Percentiles rank a stretch among this genome's conserved stretches.
phyloP scores from a whole-genome alignment of 1,140 invertebrate species.

The Theocolax elegans region DNA sequence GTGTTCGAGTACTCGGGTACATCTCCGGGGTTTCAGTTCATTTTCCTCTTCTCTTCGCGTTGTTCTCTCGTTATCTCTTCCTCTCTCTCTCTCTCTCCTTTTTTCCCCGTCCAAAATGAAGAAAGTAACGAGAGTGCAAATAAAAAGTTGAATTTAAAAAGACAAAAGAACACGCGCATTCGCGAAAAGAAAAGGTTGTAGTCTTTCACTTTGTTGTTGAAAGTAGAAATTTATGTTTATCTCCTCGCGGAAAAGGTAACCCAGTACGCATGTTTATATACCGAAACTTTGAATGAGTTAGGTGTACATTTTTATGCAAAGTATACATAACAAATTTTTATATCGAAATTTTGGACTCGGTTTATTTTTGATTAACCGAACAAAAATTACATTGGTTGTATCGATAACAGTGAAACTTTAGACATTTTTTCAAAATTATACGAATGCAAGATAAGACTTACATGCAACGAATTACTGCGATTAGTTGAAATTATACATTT shows the following conservation, averaged over 20 bases:
- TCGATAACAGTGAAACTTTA: no score
- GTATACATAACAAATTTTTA: no score
- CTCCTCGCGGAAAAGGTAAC: background rate
- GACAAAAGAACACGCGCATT: constrained; percentile 2
- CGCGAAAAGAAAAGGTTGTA: background rate
- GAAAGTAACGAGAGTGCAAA: constrained; percentile 25
- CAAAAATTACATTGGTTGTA: no score
- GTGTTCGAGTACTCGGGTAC: constrained; percentile 11
- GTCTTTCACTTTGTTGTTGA: constrained; percentile 15
- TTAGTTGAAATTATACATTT: no score
- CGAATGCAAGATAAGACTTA: no score
- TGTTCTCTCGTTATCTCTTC: constrained; percentile 3
- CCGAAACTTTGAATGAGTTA: background rate
- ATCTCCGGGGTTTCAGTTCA: constrained; percentile 26
- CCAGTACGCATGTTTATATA: background rate
- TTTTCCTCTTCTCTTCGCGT: constrained; percentile 14
- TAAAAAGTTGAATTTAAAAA: constrained; percentile 31
- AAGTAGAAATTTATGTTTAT: constrained; percentile 14
- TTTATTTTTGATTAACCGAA: no score
- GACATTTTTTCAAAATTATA: no score
- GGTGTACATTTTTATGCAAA: no score
- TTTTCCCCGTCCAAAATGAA: constrained; percentile 18
- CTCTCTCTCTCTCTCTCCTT: background rate
- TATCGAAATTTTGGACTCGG: no score
- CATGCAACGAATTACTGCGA: no score